Percentiles rank a stretch among this genome's conserved stretches.
phyloP scores from a whole-genome alignment of 2,888 invertebrate genomes.

The Anthophora plumipes region DNA sequence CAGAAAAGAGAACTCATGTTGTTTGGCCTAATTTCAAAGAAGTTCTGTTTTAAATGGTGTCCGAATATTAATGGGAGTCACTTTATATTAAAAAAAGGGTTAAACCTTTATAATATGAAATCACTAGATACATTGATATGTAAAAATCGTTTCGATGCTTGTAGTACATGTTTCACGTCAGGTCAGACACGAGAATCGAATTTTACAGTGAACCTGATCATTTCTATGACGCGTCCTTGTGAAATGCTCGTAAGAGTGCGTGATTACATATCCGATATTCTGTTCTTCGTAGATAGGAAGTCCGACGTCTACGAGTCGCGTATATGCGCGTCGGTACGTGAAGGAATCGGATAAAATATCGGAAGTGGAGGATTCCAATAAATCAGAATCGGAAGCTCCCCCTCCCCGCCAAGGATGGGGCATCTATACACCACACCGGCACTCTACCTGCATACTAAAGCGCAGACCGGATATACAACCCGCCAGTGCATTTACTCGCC shows the following conservation, averaged over 20 bases:
- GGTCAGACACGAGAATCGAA: background rate
- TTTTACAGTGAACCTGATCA: background rate
- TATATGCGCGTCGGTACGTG: constrained; percentile 67
- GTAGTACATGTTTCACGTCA: no score
- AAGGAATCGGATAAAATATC: constrained; percentile 78
- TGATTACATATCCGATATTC: constrained; percentile 42
- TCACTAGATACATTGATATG: no score
- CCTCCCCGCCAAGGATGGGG: constrained; percentile 72
- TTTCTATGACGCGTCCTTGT: constrained; percentile 47
- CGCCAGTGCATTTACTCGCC: constrained; percentile 77
- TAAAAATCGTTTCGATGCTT: no score
- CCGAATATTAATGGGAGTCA: no score
- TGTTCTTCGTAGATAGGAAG: constrained; percentile 50
- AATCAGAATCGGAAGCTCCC: constrained; percentile 83
- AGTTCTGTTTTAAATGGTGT: no score
- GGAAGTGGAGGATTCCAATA: constrained; percentile 82
- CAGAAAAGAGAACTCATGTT: no score
- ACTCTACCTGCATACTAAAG: constrained; percentile 83
- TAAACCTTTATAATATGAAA: no score
- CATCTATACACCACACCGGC: constrained; percentile 77
- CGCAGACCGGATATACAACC: constrained; percentile 83
- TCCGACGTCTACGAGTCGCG: constrained; percentile 56
- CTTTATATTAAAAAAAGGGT: no score
- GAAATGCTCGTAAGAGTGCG: constrained; percentile 26
- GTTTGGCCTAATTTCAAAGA: no score